Conservation (phyloP, 2,113 vertebrate genomes). For the Phyllostomus hastatus region DNA sequence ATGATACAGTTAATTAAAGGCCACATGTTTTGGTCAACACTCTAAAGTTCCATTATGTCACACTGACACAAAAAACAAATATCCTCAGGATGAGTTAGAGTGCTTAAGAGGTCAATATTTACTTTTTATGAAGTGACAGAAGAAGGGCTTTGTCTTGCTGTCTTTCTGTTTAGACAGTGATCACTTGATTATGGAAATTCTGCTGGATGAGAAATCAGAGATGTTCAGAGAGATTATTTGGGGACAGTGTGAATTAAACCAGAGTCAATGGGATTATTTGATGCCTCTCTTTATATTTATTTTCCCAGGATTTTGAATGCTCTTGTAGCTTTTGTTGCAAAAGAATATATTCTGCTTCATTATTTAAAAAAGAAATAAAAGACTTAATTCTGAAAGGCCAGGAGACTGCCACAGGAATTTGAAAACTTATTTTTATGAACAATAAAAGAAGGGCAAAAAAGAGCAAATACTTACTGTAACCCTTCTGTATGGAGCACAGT, state of each 20-base stretch:
- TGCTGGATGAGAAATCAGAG: background rate
- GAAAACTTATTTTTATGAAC: background rate
- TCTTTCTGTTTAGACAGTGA: constrained; percentile 36
- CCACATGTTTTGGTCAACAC: background rate
- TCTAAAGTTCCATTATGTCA: constrained; percentile 23
- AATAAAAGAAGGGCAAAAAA: background rate
- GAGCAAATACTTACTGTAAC: background rate
- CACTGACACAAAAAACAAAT: constrained; percentile 35
- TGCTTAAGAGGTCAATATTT: constrained; percentile 7
- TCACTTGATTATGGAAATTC: constrained; percentile 40
- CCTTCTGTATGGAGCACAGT: background rate
- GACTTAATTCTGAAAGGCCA: background rate
- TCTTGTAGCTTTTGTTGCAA: background rate
- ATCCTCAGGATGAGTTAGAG: background rate
- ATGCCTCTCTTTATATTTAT: background rate
- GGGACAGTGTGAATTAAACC: background rate
- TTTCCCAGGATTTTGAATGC: background rate
- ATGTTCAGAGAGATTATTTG: background rate
- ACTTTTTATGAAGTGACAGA: constrained; percentile 37
- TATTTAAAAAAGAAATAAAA: background rate
- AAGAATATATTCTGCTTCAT: background rate
- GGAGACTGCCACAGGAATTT: background rate
- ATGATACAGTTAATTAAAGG: constrained; percentile 24
- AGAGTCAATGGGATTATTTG: background rate
- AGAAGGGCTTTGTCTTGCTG: constrained; percentile 36